phyloP scores from a whole-genome alignment of 2,113 vertebrate species.

The Mugil cephalus region DNA sequence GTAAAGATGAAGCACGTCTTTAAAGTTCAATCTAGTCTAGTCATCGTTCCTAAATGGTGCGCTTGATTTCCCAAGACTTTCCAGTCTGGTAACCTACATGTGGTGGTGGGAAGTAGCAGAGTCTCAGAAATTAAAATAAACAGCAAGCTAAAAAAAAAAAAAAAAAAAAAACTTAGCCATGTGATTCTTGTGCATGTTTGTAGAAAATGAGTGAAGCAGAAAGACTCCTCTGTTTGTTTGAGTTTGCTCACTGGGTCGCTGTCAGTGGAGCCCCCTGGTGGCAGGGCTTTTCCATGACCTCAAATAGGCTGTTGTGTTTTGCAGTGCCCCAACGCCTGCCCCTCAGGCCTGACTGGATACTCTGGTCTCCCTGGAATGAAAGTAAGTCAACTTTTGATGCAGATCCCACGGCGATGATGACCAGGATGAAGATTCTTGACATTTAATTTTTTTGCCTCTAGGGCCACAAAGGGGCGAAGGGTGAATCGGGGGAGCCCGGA shows the following conservation, averaged over 20 bases:
- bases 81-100: too few species aligned
- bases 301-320: constrained; percentile 71
- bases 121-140: too few species aligned
- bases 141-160: too few species aligned
- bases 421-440: too few species aligned
- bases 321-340: constrained; percentile 94
- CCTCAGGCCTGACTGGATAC: constrained; percentile 88
- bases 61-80: too few species aligned
- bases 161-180: too few species aligned
- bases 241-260: background rate
- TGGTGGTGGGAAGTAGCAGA: too few species aligned
- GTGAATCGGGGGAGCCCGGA: constrained; percentile 96
- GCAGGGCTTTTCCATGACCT: constrained; percentile 58
- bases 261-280: constrained; percentile 49
- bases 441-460: constrained; percentile 65
- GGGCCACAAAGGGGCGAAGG: constrained; percentile 96
- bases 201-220: background rate
- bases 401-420: too few species aligned
- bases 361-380: constrained; percentile 95
- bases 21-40: too few species aligned
- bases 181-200: too few species aligned
- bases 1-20: too few species aligned
- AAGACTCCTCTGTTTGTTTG: background rate
- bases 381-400: constrained; percentile 75
- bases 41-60: too few species aligned